Evolutionary conservation across 2,888 invertebrate genomes (phyloP).

Genomic region (Aleiodes leptofemur): DNA sequence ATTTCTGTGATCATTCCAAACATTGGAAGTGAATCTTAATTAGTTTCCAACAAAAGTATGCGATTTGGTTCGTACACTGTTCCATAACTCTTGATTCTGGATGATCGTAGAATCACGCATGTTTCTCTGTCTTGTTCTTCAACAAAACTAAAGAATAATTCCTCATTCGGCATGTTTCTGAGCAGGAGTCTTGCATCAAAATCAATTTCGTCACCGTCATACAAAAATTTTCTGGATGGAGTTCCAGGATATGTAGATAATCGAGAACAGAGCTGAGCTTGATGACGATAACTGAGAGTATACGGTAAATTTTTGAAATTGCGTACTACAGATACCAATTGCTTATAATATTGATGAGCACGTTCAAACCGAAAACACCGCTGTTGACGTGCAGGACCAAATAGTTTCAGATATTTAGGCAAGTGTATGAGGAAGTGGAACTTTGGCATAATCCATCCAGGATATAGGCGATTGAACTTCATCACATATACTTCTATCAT

Average conservation of each 20-base stretch:
- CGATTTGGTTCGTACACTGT: constrained; percentile 31
- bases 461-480: constrained; percentile 53
- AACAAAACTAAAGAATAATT: constrained; percentile 38
- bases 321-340: constrained; percentile 49
- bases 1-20: constrained; percentile 10
- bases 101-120: constrained; percentile 39
- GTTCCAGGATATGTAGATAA: constrained; percentile 30
- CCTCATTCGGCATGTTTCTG: constrained; percentile 2
- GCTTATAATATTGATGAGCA: constrained; percentile 53
- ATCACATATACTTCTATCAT: constrained; percentile 54
- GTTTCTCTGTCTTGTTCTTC: constrained; percentile 36
- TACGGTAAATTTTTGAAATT: constrained; percentile 56
- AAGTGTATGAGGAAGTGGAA: constrained; percentile 55
- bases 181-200: constrained; percentile 1
- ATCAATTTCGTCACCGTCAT: constrained; percentile 40
- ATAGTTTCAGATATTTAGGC: constrained; percentile 50
- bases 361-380: constrained; percentile 57
- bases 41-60: constrained; percentile 37
- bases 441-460: constrained; percentile 51
- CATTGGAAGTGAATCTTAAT: constrained; percentile 28
- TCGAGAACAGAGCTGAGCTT: constrained; percentile 50
- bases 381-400: constrained; percentile 54
- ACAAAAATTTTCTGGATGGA: constrained; percentile 46
- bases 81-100: constrained; percentile 38
- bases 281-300: constrained; percentile 51